phyloP scores from a whole-genome alignment of 2,888 invertebrate species.

The Athetis lepigone region DNA sequence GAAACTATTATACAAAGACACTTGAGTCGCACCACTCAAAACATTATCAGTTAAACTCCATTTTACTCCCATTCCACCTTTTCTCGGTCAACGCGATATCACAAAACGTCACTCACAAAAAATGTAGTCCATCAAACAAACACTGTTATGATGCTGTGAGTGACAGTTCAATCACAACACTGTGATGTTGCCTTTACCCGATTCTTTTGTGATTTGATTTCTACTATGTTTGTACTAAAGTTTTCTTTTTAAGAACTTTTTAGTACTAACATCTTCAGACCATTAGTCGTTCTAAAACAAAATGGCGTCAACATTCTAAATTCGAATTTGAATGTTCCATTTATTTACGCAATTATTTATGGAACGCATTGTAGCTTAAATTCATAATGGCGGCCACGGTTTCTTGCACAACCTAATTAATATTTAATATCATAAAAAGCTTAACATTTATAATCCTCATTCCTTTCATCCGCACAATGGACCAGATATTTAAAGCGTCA shows the following conservation, averaged over 20 bases:
- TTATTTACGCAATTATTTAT: neutral
- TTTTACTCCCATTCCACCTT: neutral
- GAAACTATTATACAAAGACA: neutral
- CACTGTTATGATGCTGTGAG: slow-evolving; percentile 14
- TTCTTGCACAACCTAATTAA: neutral
- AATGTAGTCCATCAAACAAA: slow-evolving; percentile 23
- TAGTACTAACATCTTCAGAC: too few species aligned
- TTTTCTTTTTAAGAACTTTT: too few species aligned
- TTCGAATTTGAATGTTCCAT: neutral
- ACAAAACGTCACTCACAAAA: slow-evolving; percentile 4
- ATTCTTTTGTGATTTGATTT: neutral
- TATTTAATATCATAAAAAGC: neutral
- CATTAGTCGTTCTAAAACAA: neutral
- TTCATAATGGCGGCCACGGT: neutral
- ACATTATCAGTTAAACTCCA: neutral
- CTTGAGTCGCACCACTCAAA: neutral
- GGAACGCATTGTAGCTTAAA: neutral
- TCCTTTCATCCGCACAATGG: neutral
- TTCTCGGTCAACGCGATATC: slow-evolving; percentile 1
- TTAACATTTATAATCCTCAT: neutral
- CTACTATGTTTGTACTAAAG: too few species aligned
- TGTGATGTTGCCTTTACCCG: slow-evolving; percentile 9
- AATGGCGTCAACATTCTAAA: neutral
- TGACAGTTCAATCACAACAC: slow-evolving; percentile 38
- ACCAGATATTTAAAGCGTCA: neutral